These are phyloP conservation scores for Ivindomyrus marchei DNA, from an alignment of 2,113 vertebrate species.

Conservation along the genomic window DNA sequence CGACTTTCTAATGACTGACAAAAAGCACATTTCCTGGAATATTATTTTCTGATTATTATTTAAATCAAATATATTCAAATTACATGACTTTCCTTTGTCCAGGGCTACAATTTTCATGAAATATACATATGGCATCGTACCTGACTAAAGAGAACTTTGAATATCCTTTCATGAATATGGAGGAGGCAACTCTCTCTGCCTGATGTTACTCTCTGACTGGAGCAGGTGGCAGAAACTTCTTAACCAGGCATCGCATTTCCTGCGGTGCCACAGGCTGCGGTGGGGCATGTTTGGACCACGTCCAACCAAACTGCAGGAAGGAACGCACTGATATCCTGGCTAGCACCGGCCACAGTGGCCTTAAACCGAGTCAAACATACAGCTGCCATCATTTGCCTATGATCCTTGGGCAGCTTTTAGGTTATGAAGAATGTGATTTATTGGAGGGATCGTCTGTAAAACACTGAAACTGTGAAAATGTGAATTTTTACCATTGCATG, in stretches of 20 bases:
- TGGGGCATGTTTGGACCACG: conserved; percentile 15
- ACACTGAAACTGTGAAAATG: conserved; percentile 38
- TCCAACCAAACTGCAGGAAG: conserved; percentile 18
- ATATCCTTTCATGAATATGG: neutral
- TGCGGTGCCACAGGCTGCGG: neutral
- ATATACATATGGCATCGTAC: neutral
- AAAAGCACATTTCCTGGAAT: neutral
- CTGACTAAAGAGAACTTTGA: neutral
- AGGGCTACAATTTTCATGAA: neutral
- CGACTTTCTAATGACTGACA: neutral
- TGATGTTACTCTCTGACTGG: neutral
- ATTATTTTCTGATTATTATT: conserved; percentile 1
- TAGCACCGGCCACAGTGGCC: neutral
- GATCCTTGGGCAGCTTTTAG: conserved; percentile 36
- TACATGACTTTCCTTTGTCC: neutral
- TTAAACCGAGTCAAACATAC: neutral
- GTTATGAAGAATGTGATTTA: conserved; percentile 44
- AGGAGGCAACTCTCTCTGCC: neutral
- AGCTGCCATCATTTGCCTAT: conserved; percentile 33
- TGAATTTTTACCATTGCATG: neutral
- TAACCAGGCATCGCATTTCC: neutral
- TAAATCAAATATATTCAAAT: conserved; percentile 2
- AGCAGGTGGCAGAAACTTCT: neutral
- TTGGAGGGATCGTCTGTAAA: conserved; percentile 40
- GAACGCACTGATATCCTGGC: neutral